Evolutionary conservation across 2,888 invertebrate species (phyloP), one percentile per base, ranked within the genome.

Genomic region (Euphydryas editha): DNA sequence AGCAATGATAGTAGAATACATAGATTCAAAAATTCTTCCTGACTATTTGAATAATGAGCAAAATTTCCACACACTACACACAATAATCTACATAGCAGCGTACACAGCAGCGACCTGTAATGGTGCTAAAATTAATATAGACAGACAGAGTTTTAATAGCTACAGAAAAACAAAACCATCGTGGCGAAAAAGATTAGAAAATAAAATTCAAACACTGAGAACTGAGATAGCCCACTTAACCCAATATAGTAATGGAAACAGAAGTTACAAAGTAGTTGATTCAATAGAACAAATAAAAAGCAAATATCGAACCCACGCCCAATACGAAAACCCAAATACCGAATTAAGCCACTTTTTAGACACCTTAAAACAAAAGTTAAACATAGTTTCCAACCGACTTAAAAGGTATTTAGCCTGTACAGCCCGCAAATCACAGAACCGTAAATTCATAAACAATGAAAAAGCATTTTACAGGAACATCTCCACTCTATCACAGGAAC

Each of bases 101-200:
- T 69, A 57, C n/a, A 68, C 72, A 37, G 54, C 63, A 44, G 66
- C 63, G 15, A n/a, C 37, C 2, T 57, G 44, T 30, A 63, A 63
- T 42, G 60, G 56, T 7, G 15, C 57, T 20, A 65, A 58, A 58
- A n/a, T 46, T 4, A 65, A 63, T 30, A 59, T 42, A 10, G 10
- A 37, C n/a, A 69, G 46, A 49, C 5, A 3, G 5, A 56, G 37
- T 11, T 13, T 6, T 11, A 37, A 37, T 37, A 8, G 8, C 37
- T 11, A 37, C 37, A 49, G 37, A 42, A 15, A 62, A 59, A 42
- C 54, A 20, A 11, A 62, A 51, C 68, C 68, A 6, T 11, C 39
- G 2, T 72, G 72, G 72, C 58, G 67, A 62, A 64, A 13, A 30
- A 54, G 69, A 21, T 8, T 67, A 21, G 61, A 70, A 65, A 51